Base-by-base conservation (phyloP, 2,797 vertebrate species). In the Artibeus lituratus region DNA sequence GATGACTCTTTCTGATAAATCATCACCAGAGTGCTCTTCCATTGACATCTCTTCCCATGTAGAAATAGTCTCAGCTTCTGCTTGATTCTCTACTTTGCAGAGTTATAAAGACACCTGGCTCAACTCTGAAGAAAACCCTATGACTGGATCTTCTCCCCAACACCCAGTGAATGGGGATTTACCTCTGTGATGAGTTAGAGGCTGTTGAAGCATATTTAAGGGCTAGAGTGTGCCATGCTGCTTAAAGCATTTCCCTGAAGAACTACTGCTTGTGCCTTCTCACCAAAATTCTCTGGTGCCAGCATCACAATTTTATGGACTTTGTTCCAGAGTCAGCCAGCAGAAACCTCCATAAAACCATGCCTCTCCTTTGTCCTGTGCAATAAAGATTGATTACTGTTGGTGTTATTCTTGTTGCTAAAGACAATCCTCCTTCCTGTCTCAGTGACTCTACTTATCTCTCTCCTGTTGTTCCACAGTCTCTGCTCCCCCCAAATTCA, bases 41-140 rank as follows among this genome's bases (percentile, higher is more conserved):
- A 4, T 12, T 91, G 57, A 84, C 24, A 10, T 37, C 16, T 57
- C 51, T 86, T 53, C 26, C 35, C 55, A 49, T 37, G 44, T 67
- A 78, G 44, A 72, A 49, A 73, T 85, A 42, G 24, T 57, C 80
- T 96, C 81, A 96, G 87, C 29, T 92, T 89, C 74, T 70, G n/a
- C 67, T 90, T 70, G 29, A 24, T 94, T 70, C 42, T 95, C 84
- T 96, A 7, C 67, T 95, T 96, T 93, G n/a, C 87, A 96, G 97
- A 85, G 69, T 74, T 96, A 10, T 92, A 39, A 96, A 93, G 92
- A 67, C 24, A 47, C 19, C 44, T 39, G n/a, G 5, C 53, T 94
- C 51, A 32, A 26, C 72, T 62, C 18, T 59, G 51, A 49, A 87
- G 67, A 44, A 88, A 89, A 73, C 35, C 1, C 70, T 69, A 22